phyloP scores from a whole-genome alignment of 2,888 invertebrate genomes.

The Tenthredo mesomela region DNA sequence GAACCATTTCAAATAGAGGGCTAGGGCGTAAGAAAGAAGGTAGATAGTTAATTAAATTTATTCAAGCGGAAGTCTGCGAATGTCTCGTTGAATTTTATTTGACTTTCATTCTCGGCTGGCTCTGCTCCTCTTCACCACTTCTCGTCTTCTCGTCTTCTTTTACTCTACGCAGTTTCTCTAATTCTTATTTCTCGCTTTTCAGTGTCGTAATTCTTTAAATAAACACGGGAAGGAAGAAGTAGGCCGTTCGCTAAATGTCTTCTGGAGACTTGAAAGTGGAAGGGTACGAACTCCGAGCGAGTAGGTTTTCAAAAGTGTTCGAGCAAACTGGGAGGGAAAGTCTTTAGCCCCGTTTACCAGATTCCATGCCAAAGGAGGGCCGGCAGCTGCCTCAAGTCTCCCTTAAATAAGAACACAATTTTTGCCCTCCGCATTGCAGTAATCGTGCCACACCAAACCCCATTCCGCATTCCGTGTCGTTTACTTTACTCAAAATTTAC shows the following conservation, averaged over 20 bases:
- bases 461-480: background rate
- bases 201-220: slow-evolving; percentile 55
- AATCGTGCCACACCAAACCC: slow-evolving; percentile 5
- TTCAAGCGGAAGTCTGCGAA: slow-evolving; percentile 56
- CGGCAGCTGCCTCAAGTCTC: background rate
- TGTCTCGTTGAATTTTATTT: slow-evolving; percentile 56
- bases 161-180: slow-evolving; percentile 2
- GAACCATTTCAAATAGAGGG: slow-evolving; percentile 19
- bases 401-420: slow-evolving; percentile 13
- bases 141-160: background rate
- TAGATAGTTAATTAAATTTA: slow-evolving; percentile 60
- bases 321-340: slow-evolving; percentile 19
- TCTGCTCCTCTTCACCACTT: background rate
- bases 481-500: background rate
- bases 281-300: background rate
- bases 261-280: slow-evolving; percentile 29
- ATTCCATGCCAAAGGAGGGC: background rate
- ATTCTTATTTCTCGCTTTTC: slow-evolving; percentile 51
- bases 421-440: background rate
- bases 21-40: slow-evolving; percentile 31
- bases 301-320: slow-evolving; percentile 10
- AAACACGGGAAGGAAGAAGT: slow-evolving; percentile 56
- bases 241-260: slow-evolving; percentile 51
- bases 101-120: slow-evolving; percentile 22
- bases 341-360: background rate